Conservation (phyloP, 2,113 vertebrate species). For the Cathartes aura region DNA sequence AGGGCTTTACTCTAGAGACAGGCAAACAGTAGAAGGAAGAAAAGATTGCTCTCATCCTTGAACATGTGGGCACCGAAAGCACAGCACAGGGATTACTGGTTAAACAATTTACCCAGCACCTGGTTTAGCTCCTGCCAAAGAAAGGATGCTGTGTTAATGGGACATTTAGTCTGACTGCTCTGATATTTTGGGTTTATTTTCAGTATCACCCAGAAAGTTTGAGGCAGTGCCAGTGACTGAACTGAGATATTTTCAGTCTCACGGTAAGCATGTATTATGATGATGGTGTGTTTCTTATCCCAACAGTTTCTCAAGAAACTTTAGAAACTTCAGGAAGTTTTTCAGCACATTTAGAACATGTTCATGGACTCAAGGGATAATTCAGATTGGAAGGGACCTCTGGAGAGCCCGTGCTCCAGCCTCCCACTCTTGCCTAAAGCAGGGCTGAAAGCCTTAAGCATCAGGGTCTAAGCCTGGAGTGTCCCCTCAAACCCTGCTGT, state of each 20-base stretch:
- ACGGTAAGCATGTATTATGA: not conserved
- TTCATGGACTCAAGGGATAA: not conserved
- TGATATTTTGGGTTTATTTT: not conserved
- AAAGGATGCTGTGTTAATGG: not conserved
- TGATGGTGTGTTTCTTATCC: not conserved
- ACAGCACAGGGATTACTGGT: not conserved
- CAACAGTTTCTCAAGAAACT: not conserved
- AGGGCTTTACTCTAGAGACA: not conserved
- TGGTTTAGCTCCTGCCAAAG: not conserved
- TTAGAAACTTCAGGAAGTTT: not conserved
- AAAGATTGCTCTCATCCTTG: not conserved
- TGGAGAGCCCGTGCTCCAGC: accelerated
- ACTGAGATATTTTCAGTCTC: not conserved
- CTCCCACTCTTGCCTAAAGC: not conserved
- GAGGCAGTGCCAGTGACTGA: not conserved
- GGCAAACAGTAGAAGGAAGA: not conserved
- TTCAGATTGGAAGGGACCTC: not conserved
- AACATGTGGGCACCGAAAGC: not conserved
- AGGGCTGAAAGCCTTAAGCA: not conserved
- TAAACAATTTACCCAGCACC: not conserved
- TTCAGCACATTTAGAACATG: not conserved
- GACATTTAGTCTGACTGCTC: not conserved
- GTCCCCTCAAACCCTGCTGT: not conserved
- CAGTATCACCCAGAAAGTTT: not conserved
- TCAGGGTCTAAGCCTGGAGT: not conserved